Base-by-base conservation (phyloP, 2,888 invertebrate genomes). In the Callyntrura guangdongensis region DNA sequence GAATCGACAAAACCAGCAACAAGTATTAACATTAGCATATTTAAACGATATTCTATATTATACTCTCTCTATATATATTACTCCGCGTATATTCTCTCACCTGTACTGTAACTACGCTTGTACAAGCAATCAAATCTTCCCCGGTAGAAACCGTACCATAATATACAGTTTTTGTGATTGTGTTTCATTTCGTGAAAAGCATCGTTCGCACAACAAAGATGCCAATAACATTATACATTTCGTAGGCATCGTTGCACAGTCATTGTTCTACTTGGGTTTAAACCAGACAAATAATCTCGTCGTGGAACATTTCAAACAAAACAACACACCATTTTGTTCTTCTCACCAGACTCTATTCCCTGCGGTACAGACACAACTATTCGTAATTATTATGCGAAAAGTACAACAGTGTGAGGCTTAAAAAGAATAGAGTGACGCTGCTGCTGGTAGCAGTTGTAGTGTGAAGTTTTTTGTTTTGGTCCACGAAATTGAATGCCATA, bases 1-100 rank as follows among this genome's bases (percentile, higher is more conserved):
- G n/a, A n/a, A n/a, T n/a, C n/a, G n/a, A n/a, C n/a, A n/a, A n/a
- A n/a, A n/a, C n/a, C n/a, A n/a, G 77, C 47, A 77, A 25, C 20
- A 47, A 22, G 47, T 77, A 53, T 77, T 74, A 74, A 4, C 74
- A 77, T 77, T 77, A 56, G 14, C 56, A 77, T 77, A 49, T 53
- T 25, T 53, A 25, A 36, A 36, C 36, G 36, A 36, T 36, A 36
- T 6, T 36, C 6, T 36, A 17, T 64, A 36, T 36, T 6, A 36
- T n/a, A n/a, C n/a, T n/a, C 25, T 11, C n/a, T 9, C 5, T 53
- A 53, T 53, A 53, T 53, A 9, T 53, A 53, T 53, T n/a, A 36
- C 5, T 53, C n/a, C n/a, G 9, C 8, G 17, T n/a, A n/a, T 20
- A 61, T 61, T 61, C 61, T 61, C 2, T 17, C 20, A n/a, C 9